Evolutionary conservation across 2,113 vertebrate species (phyloP), one percentile per base, ranked within the genome.

Genomic region (Takifugu bimaculatus): DNA sequence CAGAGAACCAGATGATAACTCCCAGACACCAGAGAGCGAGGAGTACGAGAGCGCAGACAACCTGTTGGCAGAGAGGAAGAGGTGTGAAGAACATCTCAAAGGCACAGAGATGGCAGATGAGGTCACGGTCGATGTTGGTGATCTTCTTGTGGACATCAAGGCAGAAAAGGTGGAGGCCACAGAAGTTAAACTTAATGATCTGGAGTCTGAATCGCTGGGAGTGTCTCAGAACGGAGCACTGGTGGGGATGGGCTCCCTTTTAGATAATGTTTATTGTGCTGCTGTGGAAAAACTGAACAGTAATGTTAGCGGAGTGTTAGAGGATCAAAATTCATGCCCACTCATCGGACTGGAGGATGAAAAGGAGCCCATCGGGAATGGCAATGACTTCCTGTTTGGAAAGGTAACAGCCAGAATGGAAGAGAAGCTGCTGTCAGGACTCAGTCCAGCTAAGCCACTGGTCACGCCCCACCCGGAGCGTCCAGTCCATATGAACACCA

Each of bases 161-260:
- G 96, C 97, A 32, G 95, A 98, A 78, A 98, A 99, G 72, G 96
- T 98, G 48, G 96, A 98, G 79, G 96, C 96, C 20, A 96, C 94
- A 0, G 96, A 98, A 85, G 96, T 98, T 20, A 98, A 98, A 68
- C 88, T 97, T 27, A 95, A 98, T 13, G 96, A 98, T 68, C 85
- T 96, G 89, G 97, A 98, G 77, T 93, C 93, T 3, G 96, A 97
- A 75, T 92, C 91, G 80, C 11, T 96, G 63, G 93, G 93, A 45
- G 92, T 87, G 71, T 64, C 78, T n/a, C 93, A 94, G 80, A 95
- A 94, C 12, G 91, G 94, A 51, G 86, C 93, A 0, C 90, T 98
- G 35, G 93, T 95, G 65, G 96, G 94, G 69, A 94, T 97, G 0
- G 95, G 94, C 70, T 94, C 94, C 4, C 85, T 99, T 61, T 67